Evolutionary conservation across 2,797 vertebrate species (phyloP).

Genomic region (Leptodactylus fallax): DNA sequence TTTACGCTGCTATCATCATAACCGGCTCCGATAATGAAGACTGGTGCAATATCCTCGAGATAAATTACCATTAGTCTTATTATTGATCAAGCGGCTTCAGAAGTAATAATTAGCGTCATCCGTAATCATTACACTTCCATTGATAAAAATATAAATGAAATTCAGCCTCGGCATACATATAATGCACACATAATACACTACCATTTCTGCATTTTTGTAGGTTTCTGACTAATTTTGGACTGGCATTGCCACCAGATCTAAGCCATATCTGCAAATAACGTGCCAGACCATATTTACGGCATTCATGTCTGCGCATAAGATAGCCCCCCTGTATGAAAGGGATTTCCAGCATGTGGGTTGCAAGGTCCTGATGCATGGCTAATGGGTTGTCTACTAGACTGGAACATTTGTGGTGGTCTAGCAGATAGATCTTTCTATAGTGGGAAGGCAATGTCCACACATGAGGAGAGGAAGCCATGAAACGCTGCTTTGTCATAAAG

Average conservation of each 20-base stretch:
- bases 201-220: not conserved
- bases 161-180: not conserved
- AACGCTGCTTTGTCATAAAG: too few species aligned
- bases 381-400: too few species aligned
- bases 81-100: constrained; percentile 20
- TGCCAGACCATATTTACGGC: too few species aligned
- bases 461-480: too few species aligned
- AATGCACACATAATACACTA: not conserved
- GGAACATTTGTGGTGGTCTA: too few species aligned
- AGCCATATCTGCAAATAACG: too few species aligned
- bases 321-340: too few species aligned
- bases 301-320: too few species aligned
- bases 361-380: too few species aligned
- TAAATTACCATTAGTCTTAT: constrained; percentile 11
- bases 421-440: too few species aligned
- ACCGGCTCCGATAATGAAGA: not conserved
- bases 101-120: constrained; percentile 8
- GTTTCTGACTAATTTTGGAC: not conserved
- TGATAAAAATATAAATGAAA: not conserved
- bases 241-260: not conserved
- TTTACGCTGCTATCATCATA: not conserved
- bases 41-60: not conserved
- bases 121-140: constrained; percentile 11
- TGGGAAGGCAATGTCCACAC: too few species aligned
- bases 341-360: too few species aligned